Base-by-base conservation (phyloP, 2,888 invertebrate genomes). In the Mesoligia furuncula region DNA sequence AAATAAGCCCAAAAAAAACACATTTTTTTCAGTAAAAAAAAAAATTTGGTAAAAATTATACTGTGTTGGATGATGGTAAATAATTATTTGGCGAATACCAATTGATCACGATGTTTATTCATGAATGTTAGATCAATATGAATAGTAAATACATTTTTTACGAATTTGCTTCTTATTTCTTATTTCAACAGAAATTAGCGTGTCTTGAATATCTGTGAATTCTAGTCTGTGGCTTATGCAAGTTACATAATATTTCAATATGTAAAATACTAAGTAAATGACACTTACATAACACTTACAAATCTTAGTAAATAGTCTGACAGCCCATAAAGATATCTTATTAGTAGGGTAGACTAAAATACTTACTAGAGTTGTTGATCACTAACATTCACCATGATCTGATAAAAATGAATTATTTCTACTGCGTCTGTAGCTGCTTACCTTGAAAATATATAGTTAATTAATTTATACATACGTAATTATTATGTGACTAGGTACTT, bases 391-490 rank as follows among this genome's bases (percentile, higher is more conserved):
- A n/a, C n/a, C 31, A 45, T 59, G 31, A 66, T 70, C 86, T 67
- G 36, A 59, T 85, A 76, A 73, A 79, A 72, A 74, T 67, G 27
- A 81, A 77, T 83, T 75, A 72, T 77, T 80, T 75, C 69, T 78
- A 76, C 79, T 75, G 68, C 54, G 68, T 66, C 45, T 80, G 79
- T 68, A 72, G 72, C 77, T 31, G 70, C 31, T 88, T 82, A 67
- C 88, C 87, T 89, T 89, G 87, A 78, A 74, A 73, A 72, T 73
- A 76, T 69, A 71, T 85, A 70, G 64, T 73, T 77, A 77, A 78
- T 80, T 85, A 85, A 78, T 65, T 66, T 74, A 80, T 42, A 80
- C 75, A 75, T 64, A 77, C 5, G 48, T 78, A 81, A 76, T 87
- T 68, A 77, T 87, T 76, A 81, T 67, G 67, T 83, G 67, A 73